Base-by-base conservation (phyloP, 2,797 vertebrate genomes). In the Atherinosoma microstoma region DNA sequence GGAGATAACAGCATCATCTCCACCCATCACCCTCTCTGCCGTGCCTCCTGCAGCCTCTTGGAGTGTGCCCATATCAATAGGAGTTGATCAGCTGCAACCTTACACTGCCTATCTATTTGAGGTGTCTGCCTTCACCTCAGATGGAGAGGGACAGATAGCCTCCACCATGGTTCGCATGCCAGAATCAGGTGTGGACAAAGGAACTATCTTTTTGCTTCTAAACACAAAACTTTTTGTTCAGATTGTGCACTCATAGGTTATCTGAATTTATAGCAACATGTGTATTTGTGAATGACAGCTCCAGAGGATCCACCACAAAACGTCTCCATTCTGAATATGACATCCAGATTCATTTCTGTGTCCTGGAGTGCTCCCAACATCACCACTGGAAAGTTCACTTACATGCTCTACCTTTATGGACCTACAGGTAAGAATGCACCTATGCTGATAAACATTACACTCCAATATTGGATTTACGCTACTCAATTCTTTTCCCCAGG, bases 81-180 rank as follows among this genome's bases (percentile, higher is more conserved):
- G 95, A 57, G 92, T 99, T 71, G 95, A 96, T 67, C 94, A 95
- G 74, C 94, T 99, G 73, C 95, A 94, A 65, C 95, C 98, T 36
- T 97, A 96, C 49, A 98, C 97, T 0, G 95, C 97, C 0, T 99
- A 99, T 59, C 94, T 99, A 7, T 99, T 99, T 75, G 98, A 99
- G 90, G 98, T 99, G 74, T 99, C 97, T 27, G 97, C 97, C 70
- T 96, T 97, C 78, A 98, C 97, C 64, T 97, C 93, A 0, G 98
- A 98, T 62, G 94, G 94, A 57, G 96, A 98, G 82, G 98, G 98
- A 56, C 98, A 98, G 88, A 94, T 97, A 57, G 96, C 97, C 67
- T 98, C 97, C 71, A 94, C 96, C 0, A 98, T 99, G 92, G 96
- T 97, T 70, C 95, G 97, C 72, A 98, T 96, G 85, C 97, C 98